These are phyloP conservation scores for Oopsacas minuta DNA, from an alignment of 37 sponge, comb jelly and placozoan genomes.

Conservation along the genomic window DNA sequence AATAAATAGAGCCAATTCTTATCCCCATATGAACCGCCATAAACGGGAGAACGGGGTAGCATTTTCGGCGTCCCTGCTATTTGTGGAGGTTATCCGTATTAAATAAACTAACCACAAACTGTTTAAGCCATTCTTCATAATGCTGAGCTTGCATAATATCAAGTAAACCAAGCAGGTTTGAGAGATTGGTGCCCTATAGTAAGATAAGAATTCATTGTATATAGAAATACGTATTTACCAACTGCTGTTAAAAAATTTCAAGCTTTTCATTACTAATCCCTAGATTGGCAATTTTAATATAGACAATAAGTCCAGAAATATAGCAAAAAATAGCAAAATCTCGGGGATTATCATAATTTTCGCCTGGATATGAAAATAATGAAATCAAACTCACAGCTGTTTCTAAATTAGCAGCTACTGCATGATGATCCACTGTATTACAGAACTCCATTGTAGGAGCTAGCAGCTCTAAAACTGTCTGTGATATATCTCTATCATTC, in stretches of 20 bases:
- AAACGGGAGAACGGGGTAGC: too few species aligned
- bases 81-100: too few species aligned
- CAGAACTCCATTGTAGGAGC: constrained; percentile 8
- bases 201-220: too few species aligned
- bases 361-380: neutral
- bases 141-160: constrained; percentile 11
- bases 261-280: too few species aligned
- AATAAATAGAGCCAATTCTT: too few species aligned
- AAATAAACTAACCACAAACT: neutral
- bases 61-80: too few species aligned
- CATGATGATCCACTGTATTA: neutral
- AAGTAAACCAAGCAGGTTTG: constrained; percentile 6
- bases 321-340: too few species aligned
- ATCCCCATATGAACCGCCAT: too few species aligned
- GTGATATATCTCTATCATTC: neutral
- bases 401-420: neutral
- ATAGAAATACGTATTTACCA: neutral
- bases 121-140: neutral
- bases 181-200: neutral
- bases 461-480: neutral
- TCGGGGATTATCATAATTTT: neutral
- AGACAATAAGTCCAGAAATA: too few species aligned
- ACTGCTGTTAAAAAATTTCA: neutral
- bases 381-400: neutral
- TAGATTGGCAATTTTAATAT: too few species aligned